These are phyloP conservation scores for Atta cephalotes DNA, from an alignment of 1,140 invertebrate genomes.

Conservation along the genomic window DNA sequence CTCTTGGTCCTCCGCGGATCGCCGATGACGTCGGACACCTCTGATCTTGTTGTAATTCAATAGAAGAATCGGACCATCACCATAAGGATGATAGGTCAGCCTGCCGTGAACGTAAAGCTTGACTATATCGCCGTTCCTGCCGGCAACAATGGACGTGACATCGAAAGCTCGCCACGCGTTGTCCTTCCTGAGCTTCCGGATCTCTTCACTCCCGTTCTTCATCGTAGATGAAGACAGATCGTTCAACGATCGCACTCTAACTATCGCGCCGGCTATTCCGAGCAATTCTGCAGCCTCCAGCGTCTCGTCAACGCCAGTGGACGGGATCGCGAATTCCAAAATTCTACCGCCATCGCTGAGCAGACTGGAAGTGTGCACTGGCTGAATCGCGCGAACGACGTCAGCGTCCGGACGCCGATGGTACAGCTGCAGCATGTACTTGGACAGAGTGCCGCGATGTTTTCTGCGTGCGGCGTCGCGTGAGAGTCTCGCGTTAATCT, in stretches of 20 bases:
- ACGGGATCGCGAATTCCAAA: constrained; percentile 80
- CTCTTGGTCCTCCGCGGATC: constrained; percentile 61
- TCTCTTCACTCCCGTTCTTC: constrained; percentile 11
- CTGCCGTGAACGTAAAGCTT: constrained; percentile 76
- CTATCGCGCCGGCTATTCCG: constrained; percentile 78
- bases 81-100: constrained; percentile 70
- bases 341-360: constrained; percentile 76
- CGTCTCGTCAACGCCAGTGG: constrained; percentile 73
- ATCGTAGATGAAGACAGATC: constrained; percentile 14
- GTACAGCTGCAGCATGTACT: constrained; percentile 83
- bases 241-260: constrained; percentile 78
- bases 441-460: constrained; percentile 75
- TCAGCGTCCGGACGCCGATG: constrained; percentile 80
- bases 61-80: constrained; percentile 78
- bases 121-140: constrained; percentile 70
- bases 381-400: constrained; percentile 81
- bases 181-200: constrained; percentile 74
- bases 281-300: constrained; percentile 82
- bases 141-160: constrained; percentile 77
- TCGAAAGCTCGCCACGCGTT: constrained; percentile 84
- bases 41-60: constrained; percentile 81
- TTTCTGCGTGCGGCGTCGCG: constrained; percentile 63
- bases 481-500: constrained; percentile 43
- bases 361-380: constrained; percentile 77
- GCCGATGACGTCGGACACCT: constrained; percentile 57